Conservation (phyloP, 2,113 vertebrate species). For the Halichoerus grypus region DNA sequence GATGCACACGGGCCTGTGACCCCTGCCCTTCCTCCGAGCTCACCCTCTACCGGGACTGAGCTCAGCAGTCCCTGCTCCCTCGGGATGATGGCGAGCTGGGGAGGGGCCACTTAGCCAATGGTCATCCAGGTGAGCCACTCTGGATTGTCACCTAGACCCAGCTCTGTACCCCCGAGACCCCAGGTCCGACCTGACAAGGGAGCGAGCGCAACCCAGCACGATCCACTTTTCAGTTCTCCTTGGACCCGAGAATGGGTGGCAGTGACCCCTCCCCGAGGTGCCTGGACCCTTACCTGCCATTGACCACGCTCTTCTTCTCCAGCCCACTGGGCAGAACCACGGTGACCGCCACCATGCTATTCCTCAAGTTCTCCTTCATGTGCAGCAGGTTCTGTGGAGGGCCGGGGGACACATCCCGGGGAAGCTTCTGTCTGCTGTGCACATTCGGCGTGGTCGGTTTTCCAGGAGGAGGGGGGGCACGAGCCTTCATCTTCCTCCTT, state of each 20-base stretch:
- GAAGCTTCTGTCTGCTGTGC: constrained; percentile 81
- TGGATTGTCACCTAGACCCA: background rate
- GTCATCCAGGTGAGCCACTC: no score
- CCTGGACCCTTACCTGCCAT: constrained; percentile 89
- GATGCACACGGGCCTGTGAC: accelerated
- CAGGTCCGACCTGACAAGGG: accelerated
- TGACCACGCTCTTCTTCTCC: constrained; percentile 88
- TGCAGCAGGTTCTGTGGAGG: constrained; percentile 86
- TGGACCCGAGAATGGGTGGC: accelerated
- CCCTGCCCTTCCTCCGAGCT: accelerated
- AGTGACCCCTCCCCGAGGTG: accelerated
- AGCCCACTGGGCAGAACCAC: constrained; percentile 90
- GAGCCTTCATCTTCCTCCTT: constrained; percentile 94
- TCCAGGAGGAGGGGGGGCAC: constrained; percentile 92
- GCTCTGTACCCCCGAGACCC: accelerated
- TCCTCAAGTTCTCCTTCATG: constrained; percentile 90
- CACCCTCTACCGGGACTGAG: accelerated
- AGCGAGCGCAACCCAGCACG: accelerated
- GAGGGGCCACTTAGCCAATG: accelerated
- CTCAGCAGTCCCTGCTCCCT: background rate
- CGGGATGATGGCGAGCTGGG: accelerated
- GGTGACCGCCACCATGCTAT: constrained; percentile 87
- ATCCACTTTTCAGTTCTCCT: background rate
- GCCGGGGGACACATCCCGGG: constrained; percentile 80
- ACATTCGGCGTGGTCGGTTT: constrained; percentile 83